phyloP scores from a whole-genome alignment of 2,113 vertebrate genomes.

The Tragelaphus scriptus region DNA sequence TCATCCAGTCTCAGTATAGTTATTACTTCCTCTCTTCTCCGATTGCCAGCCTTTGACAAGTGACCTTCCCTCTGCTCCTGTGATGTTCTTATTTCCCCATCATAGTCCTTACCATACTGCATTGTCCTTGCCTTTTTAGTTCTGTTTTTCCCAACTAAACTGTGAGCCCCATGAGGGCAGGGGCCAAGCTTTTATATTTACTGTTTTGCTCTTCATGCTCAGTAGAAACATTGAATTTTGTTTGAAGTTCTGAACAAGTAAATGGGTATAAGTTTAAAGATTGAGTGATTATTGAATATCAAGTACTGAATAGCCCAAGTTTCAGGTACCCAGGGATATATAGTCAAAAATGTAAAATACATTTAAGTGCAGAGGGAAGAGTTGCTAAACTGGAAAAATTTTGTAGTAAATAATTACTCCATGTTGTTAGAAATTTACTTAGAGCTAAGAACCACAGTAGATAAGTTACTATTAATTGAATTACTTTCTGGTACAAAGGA shows the following conservation, averaged over 20 bases:
- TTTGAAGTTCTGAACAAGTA: background rate
- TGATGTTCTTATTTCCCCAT: background rate
- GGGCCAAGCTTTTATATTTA: background rate
- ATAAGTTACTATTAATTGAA: conserved; percentile 36
- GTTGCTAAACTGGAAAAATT: background rate
- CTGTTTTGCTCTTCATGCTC: background rate
- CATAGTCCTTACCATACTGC: background rate
- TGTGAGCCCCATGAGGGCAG: background rate
- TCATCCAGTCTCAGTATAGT: background rate
- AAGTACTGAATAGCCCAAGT: background rate
- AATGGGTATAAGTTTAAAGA: background rate
- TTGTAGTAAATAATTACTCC: background rate
- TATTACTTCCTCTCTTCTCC: background rate
- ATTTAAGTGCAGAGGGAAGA: background rate
- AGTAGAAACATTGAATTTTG: background rate
- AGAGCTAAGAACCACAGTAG: background rate
- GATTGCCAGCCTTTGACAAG: background rate
- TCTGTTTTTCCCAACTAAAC: background rate
- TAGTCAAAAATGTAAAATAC: background rate
- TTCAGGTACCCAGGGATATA: background rate
- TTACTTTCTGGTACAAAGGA: conserved; percentile 20
- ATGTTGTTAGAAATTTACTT: conserved; percentile 1
- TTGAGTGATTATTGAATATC: background rate
- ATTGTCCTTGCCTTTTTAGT: background rate
- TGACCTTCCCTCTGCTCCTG: background rate